These are phyloP conservation scores for Pagetopsis macropterus DNA, from an alignment of 2,797 vertebrate species.

Conservation along the genomic window DNA sequence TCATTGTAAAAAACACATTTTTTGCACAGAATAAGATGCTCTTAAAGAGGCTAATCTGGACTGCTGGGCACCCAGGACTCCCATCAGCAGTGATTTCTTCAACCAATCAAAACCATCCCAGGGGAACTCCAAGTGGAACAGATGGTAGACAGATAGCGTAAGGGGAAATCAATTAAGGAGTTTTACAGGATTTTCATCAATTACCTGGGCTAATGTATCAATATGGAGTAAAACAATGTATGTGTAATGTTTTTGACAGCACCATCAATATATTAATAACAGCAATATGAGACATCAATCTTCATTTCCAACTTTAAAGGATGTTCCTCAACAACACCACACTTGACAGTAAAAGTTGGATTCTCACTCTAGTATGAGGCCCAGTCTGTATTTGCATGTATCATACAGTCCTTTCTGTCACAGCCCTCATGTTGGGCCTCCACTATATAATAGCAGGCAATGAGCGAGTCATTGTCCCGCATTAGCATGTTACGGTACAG, in stretches of 20 bases:
- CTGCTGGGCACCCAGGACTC: slow-evolving; percentile 61
- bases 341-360: slow-evolving; percentile 39
- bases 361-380: neutral
- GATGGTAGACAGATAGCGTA: slow-evolving; percentile 99
- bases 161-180: slow-evolving; percentile 92
- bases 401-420: slow-evolving; percentile 57
- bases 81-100: slow-evolving; percentile 95
- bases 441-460: slow-evolving; percentile 71
- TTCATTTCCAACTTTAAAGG: slow-evolving; percentile 69
- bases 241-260: slow-evolving; percentile 76
- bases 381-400: slow-evolving; percentile 46
- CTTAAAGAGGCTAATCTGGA: slow-evolving; percentile 24
- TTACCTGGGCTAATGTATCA: slow-evolving; percentile 89
- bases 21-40: slow-evolving; percentile 6
- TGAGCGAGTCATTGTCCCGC: slow-evolving; percentile 77
- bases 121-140: slow-evolving; percentile 96
- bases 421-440: slow-evolving; percentile 61
- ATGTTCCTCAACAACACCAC: slow-evolving; percentile 29
- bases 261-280: slow-evolving; percentile 80
- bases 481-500: slow-evolving; percentile 77
- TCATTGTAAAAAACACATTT: too few species aligned
- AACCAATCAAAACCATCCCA: slow-evolving; percentile 92
- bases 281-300: slow-evolving; percentile 71
- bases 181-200: slow-evolving; percentile 98
- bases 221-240: slow-evolving; percentile 65